These are phyloP conservation scores for Trissonchulus latispiculum DNA, from an alignment of 2,888 invertebrate genomes.

Conservation along the genomic window DNA sequence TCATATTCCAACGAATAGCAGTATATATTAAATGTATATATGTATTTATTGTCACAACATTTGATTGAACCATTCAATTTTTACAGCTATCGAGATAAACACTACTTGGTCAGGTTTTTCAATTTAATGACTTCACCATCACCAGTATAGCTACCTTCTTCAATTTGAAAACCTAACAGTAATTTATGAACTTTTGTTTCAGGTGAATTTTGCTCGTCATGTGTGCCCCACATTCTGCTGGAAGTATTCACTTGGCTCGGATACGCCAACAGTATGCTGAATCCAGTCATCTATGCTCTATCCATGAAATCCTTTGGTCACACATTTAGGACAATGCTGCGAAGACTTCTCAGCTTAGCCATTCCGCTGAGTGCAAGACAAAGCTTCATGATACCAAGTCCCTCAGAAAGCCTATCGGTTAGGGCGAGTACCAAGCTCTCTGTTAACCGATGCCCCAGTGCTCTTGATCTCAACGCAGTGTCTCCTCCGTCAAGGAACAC, in stretches of 20 bases:
- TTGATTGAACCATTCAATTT: no score
- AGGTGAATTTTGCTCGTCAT: conserved; percentile 3
- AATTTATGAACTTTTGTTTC: neutral
- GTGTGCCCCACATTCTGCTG: conserved; percentile 11
- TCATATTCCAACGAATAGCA: no score
- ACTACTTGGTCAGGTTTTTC: neutral
- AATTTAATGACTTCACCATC: neutral
- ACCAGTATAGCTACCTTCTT: no score
- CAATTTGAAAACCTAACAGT: neutral
- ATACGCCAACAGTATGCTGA: conserved; percentile 23
- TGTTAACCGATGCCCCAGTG: neutral
- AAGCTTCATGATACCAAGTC: neutral
- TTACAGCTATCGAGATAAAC: neutral
- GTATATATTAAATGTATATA: no score
- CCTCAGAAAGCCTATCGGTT: neutral
- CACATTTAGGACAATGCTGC: neutral
- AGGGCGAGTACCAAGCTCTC: neutral
- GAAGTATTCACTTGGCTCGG: conserved; percentile 25
- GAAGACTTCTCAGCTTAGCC: neutral
- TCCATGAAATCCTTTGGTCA: conserved; percentile 23
- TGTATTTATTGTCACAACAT: no score
- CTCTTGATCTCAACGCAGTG: neutral
- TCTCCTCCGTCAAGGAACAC: neutral
- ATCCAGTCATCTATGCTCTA: conserved; percentile 24
- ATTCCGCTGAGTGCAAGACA: neutral